Conservation (phyloP, 2,888 invertebrate species). For the Priocnemis perturbator region DNA sequence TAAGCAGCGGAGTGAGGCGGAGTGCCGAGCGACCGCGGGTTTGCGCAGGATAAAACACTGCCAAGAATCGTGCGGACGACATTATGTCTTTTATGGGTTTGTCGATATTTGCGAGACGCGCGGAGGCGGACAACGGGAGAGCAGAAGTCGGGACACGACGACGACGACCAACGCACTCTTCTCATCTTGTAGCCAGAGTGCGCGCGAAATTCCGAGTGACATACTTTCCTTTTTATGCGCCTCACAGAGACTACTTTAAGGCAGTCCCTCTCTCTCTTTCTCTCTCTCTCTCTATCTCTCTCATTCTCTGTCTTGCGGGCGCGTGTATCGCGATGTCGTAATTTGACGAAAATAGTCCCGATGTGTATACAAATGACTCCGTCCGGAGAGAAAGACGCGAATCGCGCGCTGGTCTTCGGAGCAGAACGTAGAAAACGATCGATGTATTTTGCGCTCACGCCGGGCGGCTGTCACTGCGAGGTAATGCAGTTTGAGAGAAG, state of each 20-base stretch:
- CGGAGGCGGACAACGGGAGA: background rate
- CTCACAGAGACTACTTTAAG: slow-evolving; percentile 3
- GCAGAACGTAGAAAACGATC: slow-evolving; percentile 14
- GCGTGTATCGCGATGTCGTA: slow-evolving; percentile 34
- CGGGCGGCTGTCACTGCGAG: no score
- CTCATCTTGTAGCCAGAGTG: no score
- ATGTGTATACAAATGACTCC: slow-evolving; percentile 33
- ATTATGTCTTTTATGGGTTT: no score
- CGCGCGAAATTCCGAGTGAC: slow-evolving; percentile 21
- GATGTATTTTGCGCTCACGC: slow-evolving; percentile 7
- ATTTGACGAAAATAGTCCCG: slow-evolving; percentile 43
- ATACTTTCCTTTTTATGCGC: slow-evolving; percentile 23
- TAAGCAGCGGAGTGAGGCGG: no score
- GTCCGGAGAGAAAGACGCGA: slow-evolving; percentile 1
- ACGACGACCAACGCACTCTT: no score
- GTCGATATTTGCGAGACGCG: background rate
- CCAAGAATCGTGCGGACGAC: no score
- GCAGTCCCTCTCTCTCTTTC: background rate
- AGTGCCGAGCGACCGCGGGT: no score
- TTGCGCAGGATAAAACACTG: no score
- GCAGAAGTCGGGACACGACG: background rate
- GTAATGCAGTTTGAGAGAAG: no score
- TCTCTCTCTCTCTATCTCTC: background rate
- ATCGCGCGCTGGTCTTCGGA: background rate
- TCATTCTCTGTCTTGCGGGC: slow-evolving; percentile 8